Base-by-base conservation (phyloP, 2,888 invertebrate genomes). In the Diplazon laetatorius region DNA sequence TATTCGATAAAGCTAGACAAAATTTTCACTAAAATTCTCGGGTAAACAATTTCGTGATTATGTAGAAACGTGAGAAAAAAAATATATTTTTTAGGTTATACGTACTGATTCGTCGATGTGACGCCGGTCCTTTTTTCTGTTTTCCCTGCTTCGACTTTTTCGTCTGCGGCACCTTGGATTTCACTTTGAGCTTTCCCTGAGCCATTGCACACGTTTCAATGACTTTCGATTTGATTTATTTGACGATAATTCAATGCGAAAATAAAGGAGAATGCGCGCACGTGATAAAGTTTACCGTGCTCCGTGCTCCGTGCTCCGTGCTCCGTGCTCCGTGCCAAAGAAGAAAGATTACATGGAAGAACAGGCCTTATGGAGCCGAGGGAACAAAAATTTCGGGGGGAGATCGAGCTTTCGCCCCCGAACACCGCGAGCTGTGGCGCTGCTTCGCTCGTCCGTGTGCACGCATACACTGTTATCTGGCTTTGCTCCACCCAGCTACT, bases 101-200 rank as follows among this genome's bases (percentile, higher is more conserved):
- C 93, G 91, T 89, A 94, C 94, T 95, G 74, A 91, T 92, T 80
- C 94, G 91, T 86, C 94, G 93, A 2, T 94, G 93, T 14, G 92
- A 90, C 0, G 93, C 92, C 78, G 92, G 91, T 0, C 93, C 93
- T 84, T 93, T 94, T 2, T 91, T 93, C n/a, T 87, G 85, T 83
- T 87, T 86, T 25, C 70, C 80, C 62, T 93, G 93, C 59, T 92
- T 91, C 78, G 92, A 92, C 76, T 93, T 93, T 1, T 91, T 87
- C 12, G 92, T 92, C 14, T 92, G 82, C 2, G 95, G 95, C 57
- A 93, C 83, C 87, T 94, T 94, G 2, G 93, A 90, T 88, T 95
- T 95, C 0, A 94, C 93, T 92, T 94, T 95, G 80, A 94, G 87
- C 87, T 95, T 95, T 57, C 95, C 95, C 91, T 95, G 95, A 30